Percentiles rank a stretch among this genome's conserved stretches.
Evolutionary conservation across 2,888 invertebrate species (phyloP).

Genomic region (Cecidostiba fungosa): DNA sequence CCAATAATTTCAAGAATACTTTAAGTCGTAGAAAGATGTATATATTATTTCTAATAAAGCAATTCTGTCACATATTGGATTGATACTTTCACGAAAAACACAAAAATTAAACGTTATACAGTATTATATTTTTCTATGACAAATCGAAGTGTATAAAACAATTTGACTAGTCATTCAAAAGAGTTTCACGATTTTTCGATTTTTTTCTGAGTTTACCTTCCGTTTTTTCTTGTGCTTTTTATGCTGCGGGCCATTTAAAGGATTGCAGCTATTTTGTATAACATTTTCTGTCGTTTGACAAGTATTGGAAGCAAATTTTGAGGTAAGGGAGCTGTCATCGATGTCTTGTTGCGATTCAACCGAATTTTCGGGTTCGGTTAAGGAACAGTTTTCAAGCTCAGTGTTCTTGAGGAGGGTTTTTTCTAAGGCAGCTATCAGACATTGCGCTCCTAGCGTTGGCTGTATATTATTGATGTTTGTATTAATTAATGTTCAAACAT

Average conservation of each 20-base stretch:
- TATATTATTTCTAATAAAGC: constrained; percentile 20
- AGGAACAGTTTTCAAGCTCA: constrained; percentile 74
- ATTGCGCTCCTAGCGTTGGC: constrained; percentile 73
- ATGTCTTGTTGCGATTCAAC: constrained; percentile 74
- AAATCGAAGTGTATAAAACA: constrained; percentile 48
- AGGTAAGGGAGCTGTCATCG: constrained; percentile 74
- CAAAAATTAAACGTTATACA: not conserved
- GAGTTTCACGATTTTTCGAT: constrained; percentile 47
- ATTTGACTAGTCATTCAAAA: constrained; percentile 53
- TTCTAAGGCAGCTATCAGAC: constrained; percentile 76
- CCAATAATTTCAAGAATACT: constrained; percentile 6
- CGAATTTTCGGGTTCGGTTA: constrained; percentile 72
- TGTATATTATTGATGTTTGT: constrained; percentile 66
- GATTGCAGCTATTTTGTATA: constrained; percentile 75
- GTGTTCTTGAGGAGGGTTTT: constrained; percentile 74
- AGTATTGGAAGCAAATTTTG: constrained; percentile 75
- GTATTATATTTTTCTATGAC: not conserved
- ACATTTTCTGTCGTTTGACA: constrained; percentile 75
- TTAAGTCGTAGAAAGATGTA: constrained; percentile 7
- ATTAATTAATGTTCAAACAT: constrained; percentile 61
- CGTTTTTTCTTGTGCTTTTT: constrained; percentile 79
- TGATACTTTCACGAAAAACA: constrained; percentile 34
- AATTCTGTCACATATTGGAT: constrained; percentile 12
- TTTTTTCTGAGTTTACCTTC: constrained; percentile 73
- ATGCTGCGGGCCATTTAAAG: constrained; percentile 75